Evolutionary conservation across 2,113 vertebrate species (phyloP), one percentile per base, ranked within the genome.

Genomic region (Physeter macrocephalus): DNA sequence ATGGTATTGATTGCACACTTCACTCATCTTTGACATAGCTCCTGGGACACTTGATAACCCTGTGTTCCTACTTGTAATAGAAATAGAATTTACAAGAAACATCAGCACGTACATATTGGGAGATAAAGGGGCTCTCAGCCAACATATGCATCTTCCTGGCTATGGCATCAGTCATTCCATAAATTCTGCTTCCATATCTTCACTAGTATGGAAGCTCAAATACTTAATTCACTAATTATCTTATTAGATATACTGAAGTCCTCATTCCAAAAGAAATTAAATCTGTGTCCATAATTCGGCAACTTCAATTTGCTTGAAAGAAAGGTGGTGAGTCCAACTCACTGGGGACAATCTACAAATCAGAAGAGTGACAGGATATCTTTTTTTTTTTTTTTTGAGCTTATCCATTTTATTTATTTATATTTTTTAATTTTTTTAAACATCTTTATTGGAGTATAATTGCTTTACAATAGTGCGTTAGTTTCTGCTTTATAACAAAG

Each of bases 181-280:
- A 67, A 74, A 66, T 66, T 66, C 54, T 59, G n/a, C 46, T 90
- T 52, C 43, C 62, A 34, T 41, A 67, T 14, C 21, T 57, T 85
- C 52, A 67, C 12, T 21, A 88, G 64, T 62, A 25, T 75, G 13
- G 52, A 95, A 11, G 17, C 13, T 54, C 69, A 94, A 92, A 84
- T 39, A 62, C 77, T 84, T 88, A 86, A 78, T 84, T 49, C 29
- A 88, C 17, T 41, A 78, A 34, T n/a, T n/a, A 62, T 54, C 41
- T 86, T 93, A 64, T 6, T 57, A 21, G 2, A 86, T 77, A 29
- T 69, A 27, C 43, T 62, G 6, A 85, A 75, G 20, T 71, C 15
- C 31, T 84, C 27, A 82, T 82, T 80, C 49, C 43, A 96, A 87
- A 61, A 39, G 31, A 97, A 82, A 86, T 82, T 74, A 91, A 83